phyloP scores from a whole-genome alignment of 1,140 invertebrate species.

The Argopecten irradians region DNA sequence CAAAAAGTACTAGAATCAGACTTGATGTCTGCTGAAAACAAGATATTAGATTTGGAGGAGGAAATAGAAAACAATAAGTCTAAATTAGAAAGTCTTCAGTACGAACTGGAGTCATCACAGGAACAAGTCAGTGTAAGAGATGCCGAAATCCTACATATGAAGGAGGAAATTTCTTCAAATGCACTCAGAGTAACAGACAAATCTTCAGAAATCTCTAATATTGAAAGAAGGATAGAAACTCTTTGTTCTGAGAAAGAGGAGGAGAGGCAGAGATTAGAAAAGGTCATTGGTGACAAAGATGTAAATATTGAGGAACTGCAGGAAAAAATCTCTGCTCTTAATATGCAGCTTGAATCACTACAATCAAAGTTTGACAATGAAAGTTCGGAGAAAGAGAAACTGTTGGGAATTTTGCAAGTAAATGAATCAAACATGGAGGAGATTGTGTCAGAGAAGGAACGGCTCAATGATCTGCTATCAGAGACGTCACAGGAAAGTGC shows the following conservation, averaged over 20 bases:
- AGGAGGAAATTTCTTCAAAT: constrained; percentile 3
- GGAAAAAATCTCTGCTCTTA: neutral
- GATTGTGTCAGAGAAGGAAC: neutral
- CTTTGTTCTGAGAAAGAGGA: neutral
- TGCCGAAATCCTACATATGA: constrained; percentile 28
- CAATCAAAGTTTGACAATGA: neutral
- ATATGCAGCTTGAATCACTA: neutral
- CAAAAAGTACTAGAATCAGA: constrained; percentile 31
- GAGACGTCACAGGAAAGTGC: constrained; percentile 30
- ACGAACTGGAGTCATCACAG: constrained; percentile 20
- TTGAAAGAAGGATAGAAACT: neutral
- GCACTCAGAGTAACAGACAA: neutral
- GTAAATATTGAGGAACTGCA: neutral
- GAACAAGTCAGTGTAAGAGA: constrained; percentile 29
- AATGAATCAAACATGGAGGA: constrained; percentile 10
- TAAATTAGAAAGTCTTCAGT: neutral
- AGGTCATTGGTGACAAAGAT: neutral
- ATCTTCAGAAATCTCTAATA: neutral
- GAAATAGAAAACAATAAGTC: neutral
- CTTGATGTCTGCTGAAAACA: constrained; percentile 1
- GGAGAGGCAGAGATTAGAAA: neutral
- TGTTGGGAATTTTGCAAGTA: neutral
- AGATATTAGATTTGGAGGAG: constrained; percentile 24
- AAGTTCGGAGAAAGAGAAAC: neutral
- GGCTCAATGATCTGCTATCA: constrained; percentile 17